Conservation (phyloP, 1,140 invertebrate genomes). For the Vollenhovia emeryi region DNA sequence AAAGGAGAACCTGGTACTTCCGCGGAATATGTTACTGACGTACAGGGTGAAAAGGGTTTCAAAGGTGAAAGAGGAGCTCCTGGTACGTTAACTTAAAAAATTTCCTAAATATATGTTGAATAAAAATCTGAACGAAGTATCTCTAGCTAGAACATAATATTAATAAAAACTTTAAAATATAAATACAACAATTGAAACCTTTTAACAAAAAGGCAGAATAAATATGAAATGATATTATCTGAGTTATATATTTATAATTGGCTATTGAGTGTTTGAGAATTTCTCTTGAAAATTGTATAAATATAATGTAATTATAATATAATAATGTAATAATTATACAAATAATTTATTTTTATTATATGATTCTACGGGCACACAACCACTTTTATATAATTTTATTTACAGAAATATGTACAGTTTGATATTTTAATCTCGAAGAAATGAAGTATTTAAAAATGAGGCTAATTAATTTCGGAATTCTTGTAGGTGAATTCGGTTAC, state of each 20-base stretch:
- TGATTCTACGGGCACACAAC: neutral
- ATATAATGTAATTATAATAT: neutral
- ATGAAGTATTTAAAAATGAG: neutral
- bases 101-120: slow-evolving; percentile 4
- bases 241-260: neutral
- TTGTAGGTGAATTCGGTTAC: slow-evolving; percentile 81
- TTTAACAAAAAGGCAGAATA: neutral
- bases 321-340: neutral
- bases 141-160: neutral
- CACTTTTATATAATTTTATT: neutral
- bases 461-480: slow-evolving; percentile 4
- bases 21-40: slow-evolving; percentile 76
- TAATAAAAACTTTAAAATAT: too few species aligned
- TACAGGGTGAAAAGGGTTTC: slow-evolving; percentile 84
- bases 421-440: neutral
- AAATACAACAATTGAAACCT: neutral
- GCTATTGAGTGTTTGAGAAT: neutral
- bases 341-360: neutral
- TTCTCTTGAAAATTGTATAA: neutral
- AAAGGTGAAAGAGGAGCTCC: slow-evolving; percentile 82
- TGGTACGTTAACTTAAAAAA: slow-evolving; percentile 60
- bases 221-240: neutral
- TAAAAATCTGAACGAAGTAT: neutral
- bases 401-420: neutral
- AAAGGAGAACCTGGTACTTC: slow-evolving; percentile 87